phyloP scores from a whole-genome alignment of 1,140 invertebrate species.

The Apis dorsata region DNA sequence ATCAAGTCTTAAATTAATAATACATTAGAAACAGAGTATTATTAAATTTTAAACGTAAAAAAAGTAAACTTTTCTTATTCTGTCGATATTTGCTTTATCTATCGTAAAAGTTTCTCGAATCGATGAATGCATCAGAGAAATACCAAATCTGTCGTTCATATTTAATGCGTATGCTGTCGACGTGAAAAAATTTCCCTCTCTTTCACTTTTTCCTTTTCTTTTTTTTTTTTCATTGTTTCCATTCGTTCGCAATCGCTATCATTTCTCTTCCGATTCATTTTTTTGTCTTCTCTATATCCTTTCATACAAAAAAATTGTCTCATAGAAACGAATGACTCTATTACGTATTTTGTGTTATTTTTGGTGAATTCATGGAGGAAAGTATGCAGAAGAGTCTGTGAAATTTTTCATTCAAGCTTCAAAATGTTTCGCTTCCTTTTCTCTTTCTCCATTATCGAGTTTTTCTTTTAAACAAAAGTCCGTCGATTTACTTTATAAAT shows the following conservation, averaged over 20 bases:
- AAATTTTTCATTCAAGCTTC: slow-evolving; percentile 3
- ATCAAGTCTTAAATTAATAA: background rate
- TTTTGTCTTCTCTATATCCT: slow-evolving; percentile 1
- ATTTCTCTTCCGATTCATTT: slow-evolving; percentile 26
- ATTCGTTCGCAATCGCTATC: slow-evolving; percentile 24
- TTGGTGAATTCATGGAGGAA: background rate
- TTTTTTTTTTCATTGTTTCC: background rate
- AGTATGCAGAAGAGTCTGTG: background rate
- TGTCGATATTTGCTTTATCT: slow-evolving; percentile 24
- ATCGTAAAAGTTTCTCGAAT: slow-evolving; percentile 31
- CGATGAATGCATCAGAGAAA: slow-evolving; percentile 5
- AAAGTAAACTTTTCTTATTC: background rate
- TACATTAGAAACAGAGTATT: background rate
- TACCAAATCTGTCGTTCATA: slow-evolving; percentile 18
- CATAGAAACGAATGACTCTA: slow-evolving; percentile 11
- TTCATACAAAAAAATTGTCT: background rate
- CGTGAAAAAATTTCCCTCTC: slow-evolving; percentile 3
- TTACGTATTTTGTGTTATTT: slow-evolving; percentile 25
- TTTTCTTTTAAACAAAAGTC: background rate
- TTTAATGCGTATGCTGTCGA: slow-evolving; percentile 16
- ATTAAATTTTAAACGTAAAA: background rate
- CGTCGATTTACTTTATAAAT: background rate
- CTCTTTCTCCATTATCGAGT: background rate
- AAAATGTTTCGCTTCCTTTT: slow-evolving; percentile 16
- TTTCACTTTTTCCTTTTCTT: background rate